These are phyloP conservation scores for Turnix velox DNA, from an alignment of 2,113 vertebrate genomes.

Conservation along the genomic window DNA sequence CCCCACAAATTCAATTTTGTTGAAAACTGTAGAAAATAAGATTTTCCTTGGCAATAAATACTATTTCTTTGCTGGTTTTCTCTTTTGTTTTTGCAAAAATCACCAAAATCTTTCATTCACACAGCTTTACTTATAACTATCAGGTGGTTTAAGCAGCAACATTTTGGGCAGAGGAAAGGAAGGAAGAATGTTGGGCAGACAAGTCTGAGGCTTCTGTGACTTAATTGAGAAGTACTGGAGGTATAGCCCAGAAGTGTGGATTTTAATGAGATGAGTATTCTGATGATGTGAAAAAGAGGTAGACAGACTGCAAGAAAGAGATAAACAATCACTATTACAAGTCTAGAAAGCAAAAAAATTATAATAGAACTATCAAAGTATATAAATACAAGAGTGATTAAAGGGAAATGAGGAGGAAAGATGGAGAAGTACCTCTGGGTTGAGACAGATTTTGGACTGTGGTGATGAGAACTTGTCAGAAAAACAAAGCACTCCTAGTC, in stretches of 20 bases:
- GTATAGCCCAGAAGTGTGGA: background rate
- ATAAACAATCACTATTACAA: background rate
- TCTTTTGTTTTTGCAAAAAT: background rate
- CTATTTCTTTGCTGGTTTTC: background rate
- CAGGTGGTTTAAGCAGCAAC: background rate
- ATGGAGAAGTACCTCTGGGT: background rate
- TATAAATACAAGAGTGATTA: background rate
- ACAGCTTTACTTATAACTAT: background rate
- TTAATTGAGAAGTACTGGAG: background rate
- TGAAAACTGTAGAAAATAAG: background rate
- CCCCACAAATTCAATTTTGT: background rate
- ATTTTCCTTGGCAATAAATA: background rate
- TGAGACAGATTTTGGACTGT: background rate
- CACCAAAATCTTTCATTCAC: background rate
- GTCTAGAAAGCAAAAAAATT: background rate
- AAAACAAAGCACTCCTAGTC: background rate
- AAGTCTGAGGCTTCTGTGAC: background rate
- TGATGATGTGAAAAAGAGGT: background rate
- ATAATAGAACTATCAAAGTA: background rate
- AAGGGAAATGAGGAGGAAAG: background rate
- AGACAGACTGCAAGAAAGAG: background rate
- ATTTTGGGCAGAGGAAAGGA: background rate
- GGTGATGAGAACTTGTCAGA: background rate
- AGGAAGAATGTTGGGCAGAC: background rate
- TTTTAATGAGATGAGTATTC: slow-evolving; percentile 7